Conservation (phyloP, 2,797 vertebrate species). For the Petrocephalus sullivani region DNA sequence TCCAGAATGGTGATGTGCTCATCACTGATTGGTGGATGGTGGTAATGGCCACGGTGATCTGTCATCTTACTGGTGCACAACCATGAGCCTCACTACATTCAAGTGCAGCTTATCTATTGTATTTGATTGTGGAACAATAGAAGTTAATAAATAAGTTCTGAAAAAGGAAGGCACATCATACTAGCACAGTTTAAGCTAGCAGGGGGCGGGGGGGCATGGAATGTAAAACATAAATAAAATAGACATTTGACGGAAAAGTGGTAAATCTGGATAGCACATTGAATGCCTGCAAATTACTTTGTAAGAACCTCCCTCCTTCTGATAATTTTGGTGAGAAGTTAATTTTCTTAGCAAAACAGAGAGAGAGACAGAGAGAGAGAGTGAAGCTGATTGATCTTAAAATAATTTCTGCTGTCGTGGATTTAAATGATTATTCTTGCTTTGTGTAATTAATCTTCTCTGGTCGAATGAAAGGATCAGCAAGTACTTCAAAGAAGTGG, state of each 20-base stretch:
- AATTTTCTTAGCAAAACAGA: slow-evolving; percentile 22
- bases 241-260: too few species aligned
- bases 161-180: not conserved
- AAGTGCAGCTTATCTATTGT: not conserved
- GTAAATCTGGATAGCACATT: too few species aligned
- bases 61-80: not conserved
- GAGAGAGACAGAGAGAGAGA: slow-evolving; percentile 24
- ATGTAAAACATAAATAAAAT: too few species aligned
- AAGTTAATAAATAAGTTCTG: not conserved
- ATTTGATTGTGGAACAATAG: not conserved
- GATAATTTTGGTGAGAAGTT: slow-evolving; percentile 14
- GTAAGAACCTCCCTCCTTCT: not conserved
- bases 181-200: not conserved
- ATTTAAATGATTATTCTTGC: slow-evolving; percentile 70
- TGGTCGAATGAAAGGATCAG: slow-evolving; percentile 64
- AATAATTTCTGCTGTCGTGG: slow-evolving; percentile 71
- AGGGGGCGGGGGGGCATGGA: too few species aligned
- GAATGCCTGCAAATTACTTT: not conserved
- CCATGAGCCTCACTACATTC: not conserved
- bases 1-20: not conserved
- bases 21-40: not conserved
- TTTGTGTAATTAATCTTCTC: slow-evolving; percentile 70
- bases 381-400: slow-evolving; percentile 55
- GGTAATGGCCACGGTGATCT: not conserved
- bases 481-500: slow-evolving; percentile 65